Evolutionary conservation across 2,888 invertebrate genomes (phyloP).

Genomic region (Laothoe populi): DNA sequence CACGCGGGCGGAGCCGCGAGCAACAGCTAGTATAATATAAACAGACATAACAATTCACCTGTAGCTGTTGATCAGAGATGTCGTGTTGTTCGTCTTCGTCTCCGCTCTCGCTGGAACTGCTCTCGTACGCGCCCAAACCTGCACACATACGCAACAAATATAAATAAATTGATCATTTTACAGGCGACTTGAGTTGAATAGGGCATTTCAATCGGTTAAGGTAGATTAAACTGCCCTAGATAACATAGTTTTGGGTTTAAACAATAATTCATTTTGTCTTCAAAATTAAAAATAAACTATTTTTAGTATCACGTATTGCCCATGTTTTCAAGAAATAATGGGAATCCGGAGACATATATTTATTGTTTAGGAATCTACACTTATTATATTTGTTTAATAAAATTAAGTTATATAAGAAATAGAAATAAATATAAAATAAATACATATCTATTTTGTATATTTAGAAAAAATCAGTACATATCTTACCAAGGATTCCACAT

Average conservation of each 20-base stretch:
- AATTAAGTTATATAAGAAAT: too few species aligned
- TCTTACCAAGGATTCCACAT: slow-evolving; percentile 72
- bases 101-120: slow-evolving; percentile 87
- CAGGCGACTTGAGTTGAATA: too few species aligned
- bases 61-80: slow-evolving; percentile 89
- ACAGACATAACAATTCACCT: slow-evolving; percentile 66
- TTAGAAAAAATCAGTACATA: slow-evolving; percentile 54
- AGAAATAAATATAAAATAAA: slow-evolving; percentile 10
- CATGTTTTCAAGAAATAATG: too few species aligned
- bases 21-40: too few species aligned
- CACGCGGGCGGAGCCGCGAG: too few species aligned
- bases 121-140: slow-evolving; percentile 94
- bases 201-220: too few species aligned
- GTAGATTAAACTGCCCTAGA: too few species aligned
- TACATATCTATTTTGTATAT: not conserved
- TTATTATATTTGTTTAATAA: not conserved
- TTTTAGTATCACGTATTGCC: too few species aligned
- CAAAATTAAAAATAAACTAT: too few species aligned
- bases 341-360: too few species aligned
- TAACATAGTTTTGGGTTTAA: too few species aligned
- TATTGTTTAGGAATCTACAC: not conserved
- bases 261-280: too few species aligned
- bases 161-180: slow-evolving; percentile 9
- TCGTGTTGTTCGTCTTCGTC: slow-evolving; percentile 72
- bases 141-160: slow-evolving; percentile 59